Evolutionary conservation across 1,140 invertebrate species (phyloP).

Genomic region (Caenorhabditis latens): DNA sequence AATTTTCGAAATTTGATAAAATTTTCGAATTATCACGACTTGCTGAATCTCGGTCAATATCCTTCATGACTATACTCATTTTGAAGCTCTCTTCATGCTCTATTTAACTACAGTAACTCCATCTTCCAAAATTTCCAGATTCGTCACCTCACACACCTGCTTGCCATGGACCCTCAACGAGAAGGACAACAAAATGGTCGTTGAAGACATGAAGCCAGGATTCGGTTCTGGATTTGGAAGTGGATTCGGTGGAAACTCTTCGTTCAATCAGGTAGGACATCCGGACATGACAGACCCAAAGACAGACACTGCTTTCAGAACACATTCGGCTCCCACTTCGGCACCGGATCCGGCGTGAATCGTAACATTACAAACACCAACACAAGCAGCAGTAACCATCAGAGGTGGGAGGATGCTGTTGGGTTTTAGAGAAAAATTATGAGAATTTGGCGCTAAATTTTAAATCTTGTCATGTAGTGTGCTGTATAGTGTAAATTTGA

Average conservation of each 20-base stretch:
- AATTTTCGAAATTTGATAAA: too few species aligned
- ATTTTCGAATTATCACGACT: too few species aligned
- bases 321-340: slow-evolving; percentile 30
- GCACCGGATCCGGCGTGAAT: slow-evolving; percentile 36
- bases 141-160: slow-evolving; percentile 59
- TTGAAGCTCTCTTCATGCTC: too few species aligned
- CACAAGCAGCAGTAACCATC: slow-evolving; percentile 51
- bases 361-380: slow-evolving; percentile 56
- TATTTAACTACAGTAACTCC: too few species aligned
- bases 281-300: neutral
- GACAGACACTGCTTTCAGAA: neutral
- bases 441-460: neutral
- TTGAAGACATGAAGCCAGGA: slow-evolving; percentile 59
- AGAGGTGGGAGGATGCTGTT: slow-evolving; percentile 49
- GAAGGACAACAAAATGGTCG: slow-evolving; percentile 67
- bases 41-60: too few species aligned
- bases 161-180: slow-evolving; percentile 67
- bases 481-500: neutral
- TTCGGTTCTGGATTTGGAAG: slow-evolving; percentile 52
- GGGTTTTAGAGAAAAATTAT: neutral
- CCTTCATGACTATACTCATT: too few species aligned
- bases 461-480: neutral
- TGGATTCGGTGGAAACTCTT: slow-evolving; percentile 26
- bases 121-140: slow-evolving; percentile 38
- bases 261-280: slow-evolving; percentile 12